Evolutionary conservation across 2,888 invertebrate genomes (phyloP).

Genomic region (Nemapogon koenigi): DNA sequence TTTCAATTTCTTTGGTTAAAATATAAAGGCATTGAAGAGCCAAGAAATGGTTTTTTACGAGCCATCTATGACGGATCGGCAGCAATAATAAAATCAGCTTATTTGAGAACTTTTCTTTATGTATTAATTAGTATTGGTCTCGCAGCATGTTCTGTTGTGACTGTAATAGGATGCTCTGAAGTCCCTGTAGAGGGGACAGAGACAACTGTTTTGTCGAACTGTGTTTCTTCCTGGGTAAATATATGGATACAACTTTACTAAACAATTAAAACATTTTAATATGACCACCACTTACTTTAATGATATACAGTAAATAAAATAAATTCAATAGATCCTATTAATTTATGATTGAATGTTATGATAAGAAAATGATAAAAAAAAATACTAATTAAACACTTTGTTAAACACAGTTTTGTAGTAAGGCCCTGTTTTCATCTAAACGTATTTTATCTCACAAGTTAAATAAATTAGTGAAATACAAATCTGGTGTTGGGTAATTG

Average conservation of each 20-base stretch:
- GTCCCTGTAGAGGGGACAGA: conserved; percentile 24
- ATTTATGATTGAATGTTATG: no score
- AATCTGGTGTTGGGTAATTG: no score
- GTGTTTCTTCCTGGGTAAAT: conserved; percentile 58
- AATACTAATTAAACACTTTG: no score
- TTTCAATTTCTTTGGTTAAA: conserved; percentile 74
- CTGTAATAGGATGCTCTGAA: conserved; percentile 59
- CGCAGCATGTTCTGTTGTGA: conserved; percentile 69
- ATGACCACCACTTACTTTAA: background rate
- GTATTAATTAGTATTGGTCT: conserved; percentile 70
- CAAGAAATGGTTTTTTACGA: conserved; percentile 55
- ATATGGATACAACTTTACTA: no score
- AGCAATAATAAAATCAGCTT: conserved; percentile 67
- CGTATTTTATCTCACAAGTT: no score
- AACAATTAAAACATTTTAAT: conserved; percentile 7
- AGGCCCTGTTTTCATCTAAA: no score
- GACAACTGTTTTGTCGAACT: conserved; percentile 41
- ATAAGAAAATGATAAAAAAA: no score
- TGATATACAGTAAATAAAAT: background rate
- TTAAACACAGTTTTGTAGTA: no score
- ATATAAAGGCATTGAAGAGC: conserved; percentile 56
- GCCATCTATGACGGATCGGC: conserved; percentile 68
- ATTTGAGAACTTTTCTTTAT: conserved; percentile 70
- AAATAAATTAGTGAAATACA: no score
- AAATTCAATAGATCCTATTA: no score